phyloP scores from a whole-genome alignment of 1,140 invertebrate genomes.

The Oedothorax gibbosus region DNA sequence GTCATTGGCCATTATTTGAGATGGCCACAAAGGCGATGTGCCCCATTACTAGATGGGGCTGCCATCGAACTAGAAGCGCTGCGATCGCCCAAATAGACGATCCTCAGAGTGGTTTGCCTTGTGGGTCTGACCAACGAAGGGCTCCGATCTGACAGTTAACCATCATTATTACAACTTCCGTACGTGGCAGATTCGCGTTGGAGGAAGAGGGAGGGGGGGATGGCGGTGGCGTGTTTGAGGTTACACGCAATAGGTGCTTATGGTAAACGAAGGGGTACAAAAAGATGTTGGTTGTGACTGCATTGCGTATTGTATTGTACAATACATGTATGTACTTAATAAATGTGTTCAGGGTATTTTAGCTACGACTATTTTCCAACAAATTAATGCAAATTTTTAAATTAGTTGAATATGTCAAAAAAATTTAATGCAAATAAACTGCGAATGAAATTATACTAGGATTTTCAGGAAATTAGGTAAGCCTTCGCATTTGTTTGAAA shows the following conservation, averaged over 20 bases:
- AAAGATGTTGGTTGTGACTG: no score
- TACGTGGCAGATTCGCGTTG: slow-evolving; percentile 15
- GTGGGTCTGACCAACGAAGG: slow-evolving; percentile 26
- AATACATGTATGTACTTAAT: no score
- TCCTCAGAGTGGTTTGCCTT: slow-evolving; percentile 34
- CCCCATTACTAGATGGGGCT: slow-evolving; percentile 42
- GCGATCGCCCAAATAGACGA: slow-evolving; percentile 20
- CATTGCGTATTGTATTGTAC: no score
- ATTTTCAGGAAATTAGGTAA: no score
- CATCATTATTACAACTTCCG: slow-evolving; percentile 56
- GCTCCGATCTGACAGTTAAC: slow-evolving; percentile 49
- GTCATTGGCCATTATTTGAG: slow-evolving; percentile 58
- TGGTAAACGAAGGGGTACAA: slow-evolving; percentile 21
- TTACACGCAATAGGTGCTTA: neutral
- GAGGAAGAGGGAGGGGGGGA: neutral
- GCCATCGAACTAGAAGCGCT: slow-evolving; percentile 14
- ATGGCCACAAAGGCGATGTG: slow-evolving; percentile 42
- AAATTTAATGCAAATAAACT: no score
- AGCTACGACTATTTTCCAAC: no score
- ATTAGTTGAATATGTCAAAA: no score
- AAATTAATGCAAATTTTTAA: no score
- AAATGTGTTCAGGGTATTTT: no score
- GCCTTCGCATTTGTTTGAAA: no score
- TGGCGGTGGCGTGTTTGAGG: neutral
- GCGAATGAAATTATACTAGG: no score